phyloP scores from a whole-genome alignment of 2,113 vertebrate genomes.

The Eidolon helvum region DNA sequence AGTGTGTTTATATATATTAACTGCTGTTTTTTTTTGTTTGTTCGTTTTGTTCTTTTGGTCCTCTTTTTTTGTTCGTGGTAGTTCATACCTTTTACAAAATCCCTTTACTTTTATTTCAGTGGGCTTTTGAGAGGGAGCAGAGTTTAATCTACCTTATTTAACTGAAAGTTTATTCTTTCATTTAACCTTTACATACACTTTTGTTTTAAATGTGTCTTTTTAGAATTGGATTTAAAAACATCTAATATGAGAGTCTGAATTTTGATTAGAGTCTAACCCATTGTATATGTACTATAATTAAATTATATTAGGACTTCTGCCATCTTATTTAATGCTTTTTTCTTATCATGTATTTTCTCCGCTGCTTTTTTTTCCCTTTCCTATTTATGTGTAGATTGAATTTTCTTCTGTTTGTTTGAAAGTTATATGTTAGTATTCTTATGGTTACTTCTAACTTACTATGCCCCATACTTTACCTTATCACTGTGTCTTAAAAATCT shows the following conservation, averaged over 20 bases:
- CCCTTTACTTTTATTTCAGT: background rate
- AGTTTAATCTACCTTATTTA: background rate
- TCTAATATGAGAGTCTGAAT: background rate
- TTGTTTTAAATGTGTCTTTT: background rate
- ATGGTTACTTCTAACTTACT: background rate
- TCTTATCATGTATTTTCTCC: background rate
- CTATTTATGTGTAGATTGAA: background rate
- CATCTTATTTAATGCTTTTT: background rate
- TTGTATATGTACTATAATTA: background rate
- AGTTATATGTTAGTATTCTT: background rate
- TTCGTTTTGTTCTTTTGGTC: background rate
- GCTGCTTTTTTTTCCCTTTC: background rate
- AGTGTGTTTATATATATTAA: background rate
- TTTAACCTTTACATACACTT: background rate
- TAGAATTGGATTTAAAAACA: conserved; percentile 11
- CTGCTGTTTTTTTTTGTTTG: background rate
- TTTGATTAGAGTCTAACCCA: background rate
- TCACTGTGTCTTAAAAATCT: background rate
- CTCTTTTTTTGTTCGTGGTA: background rate
- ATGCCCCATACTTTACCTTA: background rate
- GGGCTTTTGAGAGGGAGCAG: background rate
- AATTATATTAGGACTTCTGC: background rate
- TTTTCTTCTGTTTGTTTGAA: background rate
- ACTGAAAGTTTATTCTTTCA: background rate
- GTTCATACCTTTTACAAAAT: background rate